Evolutionary conservation across 2,888 invertebrate genomes (phyloP), one percentile per base, ranked within the genome.

Genomic region (Scaptomyza parva): DNA sequence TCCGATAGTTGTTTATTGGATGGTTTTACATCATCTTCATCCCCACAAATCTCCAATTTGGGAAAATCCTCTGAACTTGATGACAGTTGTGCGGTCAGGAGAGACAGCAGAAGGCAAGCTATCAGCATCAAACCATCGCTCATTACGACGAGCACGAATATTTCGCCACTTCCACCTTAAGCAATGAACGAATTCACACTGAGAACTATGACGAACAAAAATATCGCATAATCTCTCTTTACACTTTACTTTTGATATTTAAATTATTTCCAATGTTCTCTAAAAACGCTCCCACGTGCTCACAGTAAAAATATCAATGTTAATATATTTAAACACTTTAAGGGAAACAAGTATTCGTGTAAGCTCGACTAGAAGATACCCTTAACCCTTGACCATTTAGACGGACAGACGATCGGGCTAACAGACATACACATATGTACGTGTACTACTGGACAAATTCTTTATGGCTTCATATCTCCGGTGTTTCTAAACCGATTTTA

Each of bases 21-120:
- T 26, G 28, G 28, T 2, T 18, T 6, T n/a, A 20, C 35, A 14
- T 58, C 26, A n/a, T 58, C 47, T 6, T 40, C 39, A 40, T 48
- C 22, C 1, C 12, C 40, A 12, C 39, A 47, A 20, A 26, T 1
- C 24, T 6, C 11, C 3, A 35, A 1, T 14, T n/a, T n/a, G 4
- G 30, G 6, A 35, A 11, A 24, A 11, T 3, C 4, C 3, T 11
- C 35, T 7, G 4, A 11, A 26, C 24, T 9, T 26, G 24, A 11
- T 37, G 17, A 37, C 43, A 18, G 20, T 14, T 30, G 30, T 30
- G 20, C 2, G 11, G 3, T n/a, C 24, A 35, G 33, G 24, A 24
- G 9, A 12, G 7, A 1, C 17, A 30, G 28, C 30, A n/a, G 4
- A 12, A 22, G 40, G 18, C 3, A n/a, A 28, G 8, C 20, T n/a